A percentile compares a stretch with the other conserved stretches of the same genome.
Conservation (phyloP, 2,113 vertebrate genomes). For the Barnardius zonarius region DNA sequence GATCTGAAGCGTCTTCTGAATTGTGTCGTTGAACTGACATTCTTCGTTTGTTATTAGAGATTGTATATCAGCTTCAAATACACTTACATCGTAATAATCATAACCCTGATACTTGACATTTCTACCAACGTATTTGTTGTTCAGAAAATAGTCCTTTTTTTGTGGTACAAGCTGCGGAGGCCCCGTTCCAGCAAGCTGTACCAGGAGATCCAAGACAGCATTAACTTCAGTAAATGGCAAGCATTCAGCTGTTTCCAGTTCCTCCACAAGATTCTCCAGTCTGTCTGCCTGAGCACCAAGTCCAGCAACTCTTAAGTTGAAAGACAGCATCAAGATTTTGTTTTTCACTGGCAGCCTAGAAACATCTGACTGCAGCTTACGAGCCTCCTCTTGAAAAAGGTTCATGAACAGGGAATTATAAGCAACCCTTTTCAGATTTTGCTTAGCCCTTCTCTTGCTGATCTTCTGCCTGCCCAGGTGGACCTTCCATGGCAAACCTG, state of each 20-base stretch:
- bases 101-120: slow-evolving; percentile 82
- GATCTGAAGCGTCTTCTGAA: slow-evolving; percentile 77
- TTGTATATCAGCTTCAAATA: slow-evolving; percentile 82
- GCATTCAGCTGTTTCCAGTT: slow-evolving; percentile 65
- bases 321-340: slow-evolving; percentile 92
- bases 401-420: slow-evolving; percentile 84
- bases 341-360: slow-evolving; percentile 82
- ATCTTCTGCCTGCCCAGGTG: slow-evolving; percentile 58
- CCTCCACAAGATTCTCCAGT: slow-evolving; percentile 84
- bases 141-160: slow-evolving; percentile 82
- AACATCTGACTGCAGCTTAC: slow-evolving; percentile 42
- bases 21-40: slow-evolving; percentile 71
- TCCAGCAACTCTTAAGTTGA: slow-evolving; percentile 87
- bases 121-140: slow-evolving; percentile 81
- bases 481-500: slow-evolving; percentile 80
- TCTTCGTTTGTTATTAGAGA: slow-evolving; percentile 83
- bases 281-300: slow-evolving; percentile 84
- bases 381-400: slow-evolving; percentile 82
- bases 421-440: slow-evolving; percentile 78
- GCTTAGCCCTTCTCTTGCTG: slow-evolving; percentile 76
- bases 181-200: slow-evolving; percentile 86
- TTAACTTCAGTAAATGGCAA: slow-evolving; percentile 74
- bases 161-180: slow-evolving; percentile 79
- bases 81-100: slow-evolving; percentile 83
- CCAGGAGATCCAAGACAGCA: slow-evolving; percentile 84